Base-by-base conservation (phyloP, 2,888 invertebrate species). In the Sialis fuliginosa region DNA sequence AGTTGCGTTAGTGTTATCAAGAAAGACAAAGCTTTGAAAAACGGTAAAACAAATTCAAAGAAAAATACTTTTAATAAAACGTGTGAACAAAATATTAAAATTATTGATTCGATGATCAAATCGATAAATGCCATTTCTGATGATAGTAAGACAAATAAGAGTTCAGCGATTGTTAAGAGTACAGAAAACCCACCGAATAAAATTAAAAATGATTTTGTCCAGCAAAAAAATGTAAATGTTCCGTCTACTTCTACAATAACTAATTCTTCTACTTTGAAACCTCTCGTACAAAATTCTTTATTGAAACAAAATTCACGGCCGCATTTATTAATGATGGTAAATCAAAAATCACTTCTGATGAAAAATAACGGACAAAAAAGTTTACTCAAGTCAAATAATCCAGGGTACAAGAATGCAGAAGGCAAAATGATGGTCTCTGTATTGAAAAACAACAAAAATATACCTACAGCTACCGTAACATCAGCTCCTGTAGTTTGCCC, bases 371-470 rank as follows among this genome's bases (percentile, higher is more conserved):
- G 45, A 33, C 40, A 44, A 40, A 41, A 48, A 39, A 48, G 45
- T 40, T 12, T 44, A n/a, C 10, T 42, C 2, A 41, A 43, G 37
- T 31, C 39, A 8, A 60, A 43, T 63, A 62, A 1, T 59, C 58
- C 51, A 57, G 39, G 32, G n/a, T 39, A 39, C n/a, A 64, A 62
- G 49, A 61, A 58, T 48, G 59, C 60, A 3, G 60, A 63, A 52
- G 63, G 64, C 3, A 62, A 60, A 52, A 48, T 63, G 44, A 72
- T 72, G 71, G 63, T 72, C 6, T 72, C 72, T 2, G 60, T 74
- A 33, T 53, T 74, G 39, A 72, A 71, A 55, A 66, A 68, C 46
- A 63, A 60, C 43, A 52, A 51, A 37, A 47, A 50, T 31, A 45
- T 56, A 54, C 44, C 54, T 48, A 37, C 44, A 45, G 7, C 45